A percentile compares a stretch with the other conserved stretches of the same genome.
Evolutionary conservation across 1,140 invertebrate species (phyloP).

Genomic region (Danaus melanippus): DNA sequence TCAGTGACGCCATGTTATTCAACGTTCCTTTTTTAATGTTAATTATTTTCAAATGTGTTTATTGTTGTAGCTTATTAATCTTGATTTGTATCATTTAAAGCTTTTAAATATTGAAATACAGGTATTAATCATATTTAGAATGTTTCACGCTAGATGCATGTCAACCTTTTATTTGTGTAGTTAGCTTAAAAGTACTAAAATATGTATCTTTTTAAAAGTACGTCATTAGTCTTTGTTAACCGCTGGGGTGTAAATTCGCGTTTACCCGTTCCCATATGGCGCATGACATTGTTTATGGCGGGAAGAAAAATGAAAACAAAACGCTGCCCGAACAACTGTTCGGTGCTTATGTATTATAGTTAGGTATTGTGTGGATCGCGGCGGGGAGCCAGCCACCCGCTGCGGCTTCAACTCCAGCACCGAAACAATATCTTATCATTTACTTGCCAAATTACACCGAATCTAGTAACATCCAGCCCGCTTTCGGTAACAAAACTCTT

Average conservation of each 20-base stretch:
- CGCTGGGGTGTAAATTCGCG: slow-evolving; percentile 34
- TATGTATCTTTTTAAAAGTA: too few relatives aligned
- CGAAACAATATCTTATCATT: slow-evolving; percentile 52
- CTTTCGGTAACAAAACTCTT: neutral
- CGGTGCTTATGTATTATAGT: slow-evolving; percentile 45
- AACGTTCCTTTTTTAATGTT: slow-evolving; percentile 31
- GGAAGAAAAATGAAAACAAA: slow-evolving; percentile 46
- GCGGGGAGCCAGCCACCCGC: slow-evolving; percentile 44
- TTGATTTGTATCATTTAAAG: slow-evolving; percentile 9
- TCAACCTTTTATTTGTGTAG: too few relatives aligned
- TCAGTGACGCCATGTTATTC: slow-evolving; percentile 36
- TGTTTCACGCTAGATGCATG: too few relatives aligned
- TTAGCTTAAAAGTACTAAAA: too few relatives aligned
- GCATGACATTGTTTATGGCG: slow-evolving; percentile 48
- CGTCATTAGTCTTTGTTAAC: slow-evolving; percentile 10
- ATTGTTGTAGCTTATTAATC: slow-evolving; percentile 15
- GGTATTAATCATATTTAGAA: too few relatives aligned
- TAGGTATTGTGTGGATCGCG: slow-evolving; percentile 44
- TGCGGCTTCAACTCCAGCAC: slow-evolving; percentile 40
- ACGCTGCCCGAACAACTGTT: slow-evolving; percentile 52
- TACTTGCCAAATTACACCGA: slow-evolving; percentile 20
- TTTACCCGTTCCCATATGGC: slow-evolving; percentile 40
- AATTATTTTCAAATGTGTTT: slow-evolving; percentile 13
- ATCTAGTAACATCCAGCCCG: slow-evolving; percentile 4
- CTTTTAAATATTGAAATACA: too few relatives aligned